These are phyloP conservation scores for Bettongia penicillata DNA, from an alignment of 2,113 vertebrate species.

Conservation along the genomic window DNA sequence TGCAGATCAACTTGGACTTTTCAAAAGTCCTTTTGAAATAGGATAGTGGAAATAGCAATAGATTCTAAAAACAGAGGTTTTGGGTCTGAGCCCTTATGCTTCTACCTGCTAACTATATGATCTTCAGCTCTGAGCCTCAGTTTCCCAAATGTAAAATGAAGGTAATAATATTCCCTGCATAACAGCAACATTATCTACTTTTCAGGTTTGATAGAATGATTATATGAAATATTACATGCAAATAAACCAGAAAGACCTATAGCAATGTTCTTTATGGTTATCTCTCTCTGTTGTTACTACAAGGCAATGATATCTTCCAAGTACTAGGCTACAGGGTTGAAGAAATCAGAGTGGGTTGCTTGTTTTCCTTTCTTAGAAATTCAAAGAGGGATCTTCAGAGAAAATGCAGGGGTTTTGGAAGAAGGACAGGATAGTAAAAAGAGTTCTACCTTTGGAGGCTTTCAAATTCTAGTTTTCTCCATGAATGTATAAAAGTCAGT, in stretches of 20 bases:
- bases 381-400: background rate
- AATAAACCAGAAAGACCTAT: background rate
- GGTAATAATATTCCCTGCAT: background rate
- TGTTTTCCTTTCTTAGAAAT: background rate
- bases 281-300: background rate
- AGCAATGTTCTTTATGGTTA: too few species aligned
- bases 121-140: background rate
- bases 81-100: background rate
- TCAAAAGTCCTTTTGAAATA: background rate
- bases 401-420: background rate
- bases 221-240: conserved; percentile 35
- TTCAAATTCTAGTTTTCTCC: background rate
- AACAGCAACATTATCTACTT: background rate
- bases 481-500: background rate
- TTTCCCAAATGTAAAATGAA: background rate
- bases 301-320: background rate
- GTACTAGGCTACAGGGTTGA: background rate
- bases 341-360: background rate
- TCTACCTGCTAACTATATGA: background rate
- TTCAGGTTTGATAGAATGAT: background rate
- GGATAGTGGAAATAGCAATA: background rate
- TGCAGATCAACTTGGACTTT: background rate
- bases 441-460: background rate
- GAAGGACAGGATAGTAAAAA: background rate
- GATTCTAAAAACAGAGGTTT: background rate